Evolutionary conservation across 2,113 vertebrate genomes (phyloP), one percentile per base, ranked within the genome.

Genomic region (Tragelaphus scriptus): DNA sequence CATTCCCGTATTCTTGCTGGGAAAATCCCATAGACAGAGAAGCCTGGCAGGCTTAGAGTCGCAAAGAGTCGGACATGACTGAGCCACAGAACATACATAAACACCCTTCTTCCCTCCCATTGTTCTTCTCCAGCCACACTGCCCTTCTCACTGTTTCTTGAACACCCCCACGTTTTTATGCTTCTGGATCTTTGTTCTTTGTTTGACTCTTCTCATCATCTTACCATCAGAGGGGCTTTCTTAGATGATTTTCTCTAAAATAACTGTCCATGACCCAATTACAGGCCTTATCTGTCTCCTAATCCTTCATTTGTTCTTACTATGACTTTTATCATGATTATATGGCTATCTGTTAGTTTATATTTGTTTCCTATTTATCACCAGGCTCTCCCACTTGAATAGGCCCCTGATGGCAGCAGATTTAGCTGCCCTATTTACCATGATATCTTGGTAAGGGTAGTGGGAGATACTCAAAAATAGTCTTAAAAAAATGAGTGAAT

Each of bases 301-400:
- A 47, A n/a, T 19, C 56, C 90, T 88, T 92, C 26, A 32, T 90
- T 58, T 90, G 51, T 90, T 40, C 53, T 68, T 36, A n/a, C 53
- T 26, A 19, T n/a, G 19, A 30, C 93, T 81, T 71, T n/a, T 47
- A 91, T 68, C 30, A 23, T 90, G 68, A 15, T 65, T 68, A 44
- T 90, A 63, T 90, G 63, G 32, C 47, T 58, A 4, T 40, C 84
- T 47, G 28, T 61, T 81, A 93, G 25, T 68, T 94, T 55, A 53
- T 79, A 4, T 95, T 91, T 91, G 26, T 53, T 88, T 91, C 47
- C 30, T 56, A 6, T 17, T 68, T 87, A 49, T 82, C 40, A 6
- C 17, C 28, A 80, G 82, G 5, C 44, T 55, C 71, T 49, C 49
- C 44, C 32, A 28, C 21, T 75, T 36, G 44, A 88, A 71, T 13